Evolutionary conservation across 2,797 vertebrate species (phyloP), one percentile per base, ranked within the genome.

Genomic region (Cephalopachus bancanus): DNA sequence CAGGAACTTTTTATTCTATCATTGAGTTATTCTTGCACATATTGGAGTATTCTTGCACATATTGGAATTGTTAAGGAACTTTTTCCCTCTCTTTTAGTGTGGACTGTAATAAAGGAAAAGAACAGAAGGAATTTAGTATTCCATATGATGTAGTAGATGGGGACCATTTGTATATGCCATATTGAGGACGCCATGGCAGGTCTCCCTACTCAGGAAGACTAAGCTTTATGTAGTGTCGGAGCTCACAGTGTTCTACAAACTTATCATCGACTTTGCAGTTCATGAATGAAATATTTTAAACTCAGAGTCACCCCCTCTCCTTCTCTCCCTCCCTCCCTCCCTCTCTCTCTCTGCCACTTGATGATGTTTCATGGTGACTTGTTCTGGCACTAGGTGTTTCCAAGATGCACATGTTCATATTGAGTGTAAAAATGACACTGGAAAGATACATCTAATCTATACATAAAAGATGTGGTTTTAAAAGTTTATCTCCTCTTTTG

Each of bases 1-100:
- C 30, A 87, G 57, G 57, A 86, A 59, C 24, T 88, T 95, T 94
- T 93, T 96, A 83, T 93, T 94, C 55, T 74, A 74, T 37, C 10
- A 26, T 67, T 49, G 10, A 88, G 20, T 88, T 88, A 91, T 74
- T 30, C 60, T 91, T 83, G 19, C 59, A 92, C 0, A 64, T 80
- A 22, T 49, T 83, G 9, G 37, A 30, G 51, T 74, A 91, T 74
- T 30, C 60, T 91, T 83, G 19, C 59, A 92, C 0, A 64, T 80
- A 22, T 49, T 83, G 9, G 37, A 30, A 44, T 74, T 96, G 10
- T 37, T 74, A 17, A 76, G 44, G 59, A 84, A 57, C n/a, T 17
- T 85, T 91, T 86, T 76, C 65, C 37, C 79, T 87, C 14, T 90
- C 14, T 62, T 89, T 28, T 26, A 62, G 4, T 53, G 12, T 83